These are phyloP conservation scores for Drosophila siamana DNA, from an alignment of 2,888 invertebrate genomes.

Conservation along the genomic window DNA sequence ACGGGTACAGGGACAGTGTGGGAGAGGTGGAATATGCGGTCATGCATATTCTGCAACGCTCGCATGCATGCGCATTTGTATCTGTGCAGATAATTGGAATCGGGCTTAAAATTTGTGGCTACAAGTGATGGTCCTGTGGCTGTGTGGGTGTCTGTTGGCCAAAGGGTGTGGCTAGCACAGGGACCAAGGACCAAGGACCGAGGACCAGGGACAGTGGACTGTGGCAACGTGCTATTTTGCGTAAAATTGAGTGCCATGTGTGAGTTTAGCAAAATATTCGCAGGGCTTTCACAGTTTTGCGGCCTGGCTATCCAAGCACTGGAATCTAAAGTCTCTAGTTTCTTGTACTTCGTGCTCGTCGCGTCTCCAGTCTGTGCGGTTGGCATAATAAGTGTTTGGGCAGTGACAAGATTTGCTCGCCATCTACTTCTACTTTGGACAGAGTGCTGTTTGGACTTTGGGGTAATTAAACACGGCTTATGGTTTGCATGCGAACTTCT, in stretches of 20 bases:
- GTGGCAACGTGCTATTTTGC: constrained; percentile 41
- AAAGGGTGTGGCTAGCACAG: constrained; percentile 8
- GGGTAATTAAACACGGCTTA: constrained; percentile 45
- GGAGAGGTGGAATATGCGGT: constrained; percentile 32
- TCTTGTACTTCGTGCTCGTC: background rate
- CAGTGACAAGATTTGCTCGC: constrained; percentile 50
- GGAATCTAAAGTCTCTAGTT: constrained; percentile 29
- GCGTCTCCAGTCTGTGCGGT: constrained; percentile 28
- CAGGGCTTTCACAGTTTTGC: constrained; percentile 78
- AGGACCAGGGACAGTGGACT: constrained; percentile 8
- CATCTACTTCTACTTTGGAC: constrained; percentile 36
- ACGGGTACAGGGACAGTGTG: background rate
- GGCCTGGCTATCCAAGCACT: constrained; percentile 46
- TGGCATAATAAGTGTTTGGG: constrained; percentile 46
- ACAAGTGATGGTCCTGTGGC: constrained; percentile 43
- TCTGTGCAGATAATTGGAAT: constrained; percentile 76
- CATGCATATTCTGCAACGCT: constrained; percentile 55
- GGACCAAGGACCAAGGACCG: constrained; percentile 1
- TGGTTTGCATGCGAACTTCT: constrained; percentile 2
- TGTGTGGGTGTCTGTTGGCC: constrained; percentile 5
- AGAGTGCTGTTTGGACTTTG: constrained; percentile 20
- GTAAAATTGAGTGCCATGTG: constrained; percentile 76
- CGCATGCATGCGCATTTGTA: constrained; percentile 65
- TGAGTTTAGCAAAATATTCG: constrained; percentile 67
- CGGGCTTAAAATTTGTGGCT: constrained; percentile 79